Evolutionary conservation across 1,140 invertebrate species (phyloP), one percentile per base, ranked within the genome.

Genomic region (Caenorhabditis brenneri): DNA sequence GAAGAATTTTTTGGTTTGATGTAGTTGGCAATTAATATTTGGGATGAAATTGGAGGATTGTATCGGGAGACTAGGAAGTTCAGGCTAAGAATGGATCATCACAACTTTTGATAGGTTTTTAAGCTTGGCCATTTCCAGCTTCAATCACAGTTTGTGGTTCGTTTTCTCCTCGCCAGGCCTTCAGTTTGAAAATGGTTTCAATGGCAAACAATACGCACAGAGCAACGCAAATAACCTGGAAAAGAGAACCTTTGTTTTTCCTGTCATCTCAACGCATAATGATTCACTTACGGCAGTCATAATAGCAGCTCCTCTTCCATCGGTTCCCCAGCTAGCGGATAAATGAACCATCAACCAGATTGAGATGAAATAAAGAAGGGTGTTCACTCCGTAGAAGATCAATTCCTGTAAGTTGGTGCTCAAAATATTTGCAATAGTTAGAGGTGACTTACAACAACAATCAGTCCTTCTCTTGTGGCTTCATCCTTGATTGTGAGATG

Each of bases 331-430:
- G 55, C 88, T 88, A 19, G 90, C 90, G 10, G 89, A 88, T 39
- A 90, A 81, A 85, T 90, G 89, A 49, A 90, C 87, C 89, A 90
- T 90, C 27, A 90, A 69, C 88, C 89, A 90, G 55, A 90, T 87
- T 22, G 84, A 87, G 46, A 89, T 90, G 81, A 89, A 89, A 33
- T 86, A 91, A 83, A 89, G 86, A 39, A 88, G 48, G 48, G 90
- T 88, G 84, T 90, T 90, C 69, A 90, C 24, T 42, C 88, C 89
- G 81, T 90, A 90, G 82, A 90, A 90, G 10, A 90, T 22, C 10
- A 90, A 74, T 82, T 90, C 89, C 89, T 90, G 49, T n/a, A 87
- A 65, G 22, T 31, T 53, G 55, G 10, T 19, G 27, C 7, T 58
- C 16, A 1, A 27, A 16, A n/a, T 29, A 42, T 12, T 22, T 48